A percentile compares a stretch with the other conserved stretches of the same genome.
phyloP scores from a whole-genome alignment of 2,113 vertebrate genomes.

The Periophthalmus modestus region DNA sequence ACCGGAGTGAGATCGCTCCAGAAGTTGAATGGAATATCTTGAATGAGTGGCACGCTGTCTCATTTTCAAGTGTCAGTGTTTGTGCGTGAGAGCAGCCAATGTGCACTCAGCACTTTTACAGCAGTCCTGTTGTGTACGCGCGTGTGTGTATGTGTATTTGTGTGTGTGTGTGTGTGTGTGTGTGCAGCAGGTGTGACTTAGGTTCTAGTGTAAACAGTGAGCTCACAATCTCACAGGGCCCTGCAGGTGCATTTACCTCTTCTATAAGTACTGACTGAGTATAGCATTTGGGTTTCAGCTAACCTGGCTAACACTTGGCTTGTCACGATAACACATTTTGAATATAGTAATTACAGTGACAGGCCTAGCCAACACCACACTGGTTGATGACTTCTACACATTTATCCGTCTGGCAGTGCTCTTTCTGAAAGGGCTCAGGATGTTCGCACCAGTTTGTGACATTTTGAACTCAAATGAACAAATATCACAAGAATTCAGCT shows the following conservation, averaged over 20 bases:
- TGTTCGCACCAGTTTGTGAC: too few species aligned
- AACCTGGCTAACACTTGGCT: not conserved
- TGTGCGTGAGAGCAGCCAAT: not conserved
- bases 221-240: not conserved
- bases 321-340: too few species aligned
- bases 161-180: not conserved
- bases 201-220: not conserved
- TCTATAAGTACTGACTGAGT: not conserved
- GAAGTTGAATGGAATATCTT: too few species aligned
- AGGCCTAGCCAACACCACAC: too few species aligned
- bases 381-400: too few species aligned
- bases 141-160: not conserved
- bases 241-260: not conserved
- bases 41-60: not conserved
- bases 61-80: not conserved
- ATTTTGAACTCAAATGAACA: too few species aligned
- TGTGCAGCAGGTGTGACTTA: constrained; percentile 3
- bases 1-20: too few species aligned
- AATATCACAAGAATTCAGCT: too few species aligned
- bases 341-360: too few species aligned
- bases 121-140: not conserved
- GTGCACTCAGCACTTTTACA: not conserved
- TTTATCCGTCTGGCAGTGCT: too few species aligned
- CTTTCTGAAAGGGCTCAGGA: too few species aligned
- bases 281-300: not conserved